Conservation (phyloP, 2,888 invertebrate genomes). For the Clusia tigrina region DNA sequence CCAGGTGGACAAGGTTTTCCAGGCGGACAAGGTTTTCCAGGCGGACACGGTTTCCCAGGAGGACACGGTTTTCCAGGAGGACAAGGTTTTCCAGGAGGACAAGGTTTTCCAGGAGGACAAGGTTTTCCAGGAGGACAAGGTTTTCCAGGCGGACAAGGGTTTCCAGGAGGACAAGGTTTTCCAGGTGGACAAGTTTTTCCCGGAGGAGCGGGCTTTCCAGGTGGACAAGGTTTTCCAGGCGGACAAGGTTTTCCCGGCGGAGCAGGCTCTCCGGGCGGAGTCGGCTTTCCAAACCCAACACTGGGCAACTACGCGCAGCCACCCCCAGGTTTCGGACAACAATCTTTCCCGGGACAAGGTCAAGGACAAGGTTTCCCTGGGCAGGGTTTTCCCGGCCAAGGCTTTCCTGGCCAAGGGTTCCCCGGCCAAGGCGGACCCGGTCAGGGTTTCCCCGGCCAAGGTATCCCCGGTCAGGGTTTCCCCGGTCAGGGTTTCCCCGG, state of each 20-base stretch:
- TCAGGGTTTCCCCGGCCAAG: constrained; percentile 9
- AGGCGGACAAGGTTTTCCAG: not conserved
- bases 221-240: constrained; percentile 8
- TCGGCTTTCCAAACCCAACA: no score
- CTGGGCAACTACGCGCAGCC: no score
- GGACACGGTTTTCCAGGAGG: no score
- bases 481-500: constrained; percentile 6
- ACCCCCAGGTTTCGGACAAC: no score
- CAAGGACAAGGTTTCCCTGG: constrained; percentile 1
- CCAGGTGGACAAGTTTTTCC: no score
- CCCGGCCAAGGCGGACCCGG: not conserved
- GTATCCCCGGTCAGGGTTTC: constrained; percentile 14
- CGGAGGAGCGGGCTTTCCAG: no score
- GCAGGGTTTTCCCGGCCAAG: constrained; percentile 8
- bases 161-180: no score
- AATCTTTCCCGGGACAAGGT: constrained; percentile 5
- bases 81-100: constrained; percentile 23
- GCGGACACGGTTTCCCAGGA: constrained; percentile 1
- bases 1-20: constrained; percentile 9
- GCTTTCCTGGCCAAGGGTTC: constrained; percentile 9
- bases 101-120: constrained; percentile 9
- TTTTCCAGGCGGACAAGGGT: constrained; percentile 8
- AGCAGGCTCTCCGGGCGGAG: not conserved
- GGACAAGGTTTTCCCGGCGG: not conserved
- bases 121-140: constrained; percentile 9